Percentiles rank a stretch among this genome's conserved stretches.
phyloP scores from a whole-genome alignment of 2,797 vertebrate species.

The Crenuchus spilurus region DNA sequence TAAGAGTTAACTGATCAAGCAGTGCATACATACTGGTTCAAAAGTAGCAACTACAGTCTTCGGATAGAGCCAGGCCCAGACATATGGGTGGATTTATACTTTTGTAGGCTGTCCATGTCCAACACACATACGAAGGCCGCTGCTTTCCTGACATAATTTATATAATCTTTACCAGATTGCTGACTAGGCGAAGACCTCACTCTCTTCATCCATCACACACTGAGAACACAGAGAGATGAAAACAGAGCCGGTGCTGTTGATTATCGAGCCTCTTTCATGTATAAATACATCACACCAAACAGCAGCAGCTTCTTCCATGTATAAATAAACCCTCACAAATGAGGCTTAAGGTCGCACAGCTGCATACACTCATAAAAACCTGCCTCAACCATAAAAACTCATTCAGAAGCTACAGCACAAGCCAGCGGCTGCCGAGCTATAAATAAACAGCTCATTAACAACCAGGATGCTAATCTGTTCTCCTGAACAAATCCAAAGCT shows the following conservation, averaged over 20 bases:
- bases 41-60: too few relatives aligned
- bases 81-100: too few relatives aligned
- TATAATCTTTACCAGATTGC: background rate
- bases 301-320: background rate
- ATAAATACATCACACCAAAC: background rate
- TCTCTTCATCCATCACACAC: conserved; percentile 11
- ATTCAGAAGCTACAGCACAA: background rate
- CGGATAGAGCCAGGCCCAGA: too few relatives aligned
- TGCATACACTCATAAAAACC: conserved; percentile 7
- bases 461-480: background rate
- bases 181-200: background rate
- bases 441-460: background rate
- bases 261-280: background rate
- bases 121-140: background rate
- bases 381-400: background rate
- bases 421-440: background rate
- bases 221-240: background rate
- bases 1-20: too few relatives aligned
- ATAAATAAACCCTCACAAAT: conserved; percentile 10
- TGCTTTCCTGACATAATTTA: conserved; percentile 10
- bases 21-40: too few relatives aligned
- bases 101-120: too few relatives aligned
- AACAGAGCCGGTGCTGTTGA: background rate
- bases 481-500: background rate
- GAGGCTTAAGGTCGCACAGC: background rate